These are phyloP conservation scores for Chloroceryle amazona DNA, from an alignment of 2,797 vertebrate genomes.

Conservation along the genomic window DNA sequence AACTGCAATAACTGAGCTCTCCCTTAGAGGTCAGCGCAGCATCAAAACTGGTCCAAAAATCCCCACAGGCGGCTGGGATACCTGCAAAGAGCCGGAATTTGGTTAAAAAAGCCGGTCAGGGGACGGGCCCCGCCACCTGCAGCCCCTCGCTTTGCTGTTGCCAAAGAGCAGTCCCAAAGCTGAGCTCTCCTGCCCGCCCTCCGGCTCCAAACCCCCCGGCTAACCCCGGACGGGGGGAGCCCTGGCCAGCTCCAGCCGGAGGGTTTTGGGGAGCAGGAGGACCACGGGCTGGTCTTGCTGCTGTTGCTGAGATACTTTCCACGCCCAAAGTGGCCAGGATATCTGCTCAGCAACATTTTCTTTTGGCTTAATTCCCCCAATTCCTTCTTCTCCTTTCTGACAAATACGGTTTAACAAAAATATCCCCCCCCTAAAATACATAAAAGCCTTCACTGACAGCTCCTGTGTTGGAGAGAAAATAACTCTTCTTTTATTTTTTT, in stretches of 20 bases:
- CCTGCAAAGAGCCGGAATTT: accelerated
- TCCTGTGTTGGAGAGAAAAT: neutral
- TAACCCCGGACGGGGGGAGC: accelerated
- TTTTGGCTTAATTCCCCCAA: neutral
- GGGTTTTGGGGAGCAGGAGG: neutral
- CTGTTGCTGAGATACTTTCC: neutral
- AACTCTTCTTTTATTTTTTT: neutral
- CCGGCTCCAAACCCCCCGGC: accelerated
- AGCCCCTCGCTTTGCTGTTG: neutral
- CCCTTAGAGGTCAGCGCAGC: slow-evolving; percentile 70
- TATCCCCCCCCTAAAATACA: accelerated
- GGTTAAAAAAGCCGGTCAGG: accelerated
- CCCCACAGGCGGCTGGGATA: accelerated
- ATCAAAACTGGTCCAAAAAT: neutral
- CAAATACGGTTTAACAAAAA: accelerated
- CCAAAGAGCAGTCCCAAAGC: accelerated
- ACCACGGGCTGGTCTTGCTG: neutral
- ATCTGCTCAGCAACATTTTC: accelerated
- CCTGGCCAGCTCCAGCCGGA: accelerated
- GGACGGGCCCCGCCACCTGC: neutral
- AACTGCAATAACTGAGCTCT: neutral
- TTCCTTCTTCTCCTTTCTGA: neutral
- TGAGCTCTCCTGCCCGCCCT: accelerated
- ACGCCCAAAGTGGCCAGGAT: neutral
- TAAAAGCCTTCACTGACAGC: neutral